Conservation (phyloP, 2,888 invertebrate genomes). For the Calliopum simillimum region DNA sequence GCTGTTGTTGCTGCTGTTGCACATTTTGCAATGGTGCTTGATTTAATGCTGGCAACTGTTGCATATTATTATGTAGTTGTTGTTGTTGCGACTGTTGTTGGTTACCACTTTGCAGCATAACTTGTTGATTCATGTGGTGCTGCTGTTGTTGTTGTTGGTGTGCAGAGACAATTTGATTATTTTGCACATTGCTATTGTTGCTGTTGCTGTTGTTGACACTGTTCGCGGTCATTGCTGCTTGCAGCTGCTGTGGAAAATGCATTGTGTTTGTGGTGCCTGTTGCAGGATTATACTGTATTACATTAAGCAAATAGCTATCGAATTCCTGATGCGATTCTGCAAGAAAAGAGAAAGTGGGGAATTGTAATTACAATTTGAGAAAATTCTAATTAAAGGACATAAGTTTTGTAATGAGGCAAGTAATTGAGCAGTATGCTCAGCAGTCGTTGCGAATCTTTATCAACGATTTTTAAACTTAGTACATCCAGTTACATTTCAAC, state of each 20-base stretch:
- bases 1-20: constrained; percentile 26
- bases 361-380: too few relatives aligned
- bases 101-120: constrained; percentile 8
- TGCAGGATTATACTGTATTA: constrained; percentile 55
- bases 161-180: constrained; percentile 8
- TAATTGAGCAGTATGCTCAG: too few relatives aligned
- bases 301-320: constrained; percentile 75
- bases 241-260: constrained; percentile 52
- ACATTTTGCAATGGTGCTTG: constrained; percentile 19
- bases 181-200: constrained; percentile 23
- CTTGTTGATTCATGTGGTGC: constrained; percentile 13
- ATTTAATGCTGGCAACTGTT: constrained; percentile 45
- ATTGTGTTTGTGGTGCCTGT: constrained; percentile 38
- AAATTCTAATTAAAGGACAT: too few relatives aligned
- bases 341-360: constrained; percentile 5
- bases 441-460: too few relatives aligned
- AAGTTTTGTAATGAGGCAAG: too few relatives aligned
- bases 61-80: constrained; percentile 42
- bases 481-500: too few relatives aligned
- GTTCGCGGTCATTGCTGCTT: constrained; percentile 31
- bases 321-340: constrained; percentile 79
- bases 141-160: constrained; percentile 1
- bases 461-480: too few relatives aligned
- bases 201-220: too few relatives aligned
- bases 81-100: constrained; percentile 32